Conservation (phyloP, 2,113 vertebrate species). For the Hippocampus barbouri region DNA sequence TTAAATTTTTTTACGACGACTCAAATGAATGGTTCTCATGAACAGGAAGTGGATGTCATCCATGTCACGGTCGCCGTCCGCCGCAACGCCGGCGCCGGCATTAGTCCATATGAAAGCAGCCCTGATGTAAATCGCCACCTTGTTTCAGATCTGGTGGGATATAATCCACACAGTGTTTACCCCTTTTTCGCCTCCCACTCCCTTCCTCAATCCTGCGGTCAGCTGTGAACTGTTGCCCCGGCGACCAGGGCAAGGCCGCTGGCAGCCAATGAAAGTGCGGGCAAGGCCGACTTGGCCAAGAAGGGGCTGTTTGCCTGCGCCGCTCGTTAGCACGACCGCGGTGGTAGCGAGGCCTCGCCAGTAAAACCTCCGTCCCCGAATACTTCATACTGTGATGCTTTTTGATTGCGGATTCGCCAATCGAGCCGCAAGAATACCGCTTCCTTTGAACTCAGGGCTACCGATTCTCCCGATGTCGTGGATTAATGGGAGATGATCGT, state of each 20-base stretch:
- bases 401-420: not conserved
- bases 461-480: constrained; percentile 59
- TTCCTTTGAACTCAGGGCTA: constrained; percentile 24
- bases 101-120: constrained; percentile 53
- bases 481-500: constrained; percentile 68
- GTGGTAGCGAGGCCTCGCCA: constrained; percentile 13
- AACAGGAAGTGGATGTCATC: constrained; percentile 49
- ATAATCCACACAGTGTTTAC: constrained; percentile 66
- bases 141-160: constrained; percentile 65
- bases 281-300: constrained; percentile 14
- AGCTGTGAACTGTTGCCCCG: constrained; percentile 65
- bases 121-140: constrained; percentile 57
- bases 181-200: constrained; percentile 30
- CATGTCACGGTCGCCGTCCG: constrained; percentile 36
- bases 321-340: constrained; percentile 61
- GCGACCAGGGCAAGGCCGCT: constrained; percentile 57
- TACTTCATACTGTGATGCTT: not conserved
- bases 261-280: constrained; percentile 62
- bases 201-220: constrained; percentile 59
- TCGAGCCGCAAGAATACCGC: not conserved
- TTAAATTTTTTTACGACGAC: constrained; percentile 31
- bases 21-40: constrained; percentile 40
- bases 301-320: constrained; percentile 39
- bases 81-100: constrained; percentile 21
- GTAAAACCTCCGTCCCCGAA: not conserved